Conservation (phyloP, 64 coral and sea anemone genomes). For the Montipora cactus region DNA sequence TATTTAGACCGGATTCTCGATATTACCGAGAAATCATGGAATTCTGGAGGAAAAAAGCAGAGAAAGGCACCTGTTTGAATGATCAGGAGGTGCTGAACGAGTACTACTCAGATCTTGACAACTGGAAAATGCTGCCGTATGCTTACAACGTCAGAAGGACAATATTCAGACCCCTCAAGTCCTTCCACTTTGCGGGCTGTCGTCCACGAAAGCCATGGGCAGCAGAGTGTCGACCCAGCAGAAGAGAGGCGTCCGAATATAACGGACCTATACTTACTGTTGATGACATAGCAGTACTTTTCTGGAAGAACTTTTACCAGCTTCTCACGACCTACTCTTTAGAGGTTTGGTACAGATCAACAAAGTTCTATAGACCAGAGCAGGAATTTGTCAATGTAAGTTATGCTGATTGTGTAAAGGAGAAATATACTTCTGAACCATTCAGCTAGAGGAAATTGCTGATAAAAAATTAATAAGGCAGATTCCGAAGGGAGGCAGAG, state of each 20-base stretch:
- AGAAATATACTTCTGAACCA: not conserved
- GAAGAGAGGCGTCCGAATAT: constrained; percentile 76
- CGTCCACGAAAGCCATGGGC: constrained; percentile 84
- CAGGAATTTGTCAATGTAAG: constrained; percentile 62
- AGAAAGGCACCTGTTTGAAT: constrained; percentile 69
- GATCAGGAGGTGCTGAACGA: constrained; percentile 81
- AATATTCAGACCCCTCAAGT: constrained; percentile 79
- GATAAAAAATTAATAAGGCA: not conserved
- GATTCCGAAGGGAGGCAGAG: too few species aligned
- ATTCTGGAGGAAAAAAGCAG: constrained; percentile 60
- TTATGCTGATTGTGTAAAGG: constrained; percentile 37
- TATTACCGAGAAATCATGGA: constrained; percentile 78
- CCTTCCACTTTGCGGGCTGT: constrained; percentile 91
- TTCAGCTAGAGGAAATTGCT: not conserved
- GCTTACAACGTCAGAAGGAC: constrained; percentile 85
- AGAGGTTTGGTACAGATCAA: constrained; percentile 81
- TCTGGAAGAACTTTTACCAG: constrained; percentile 90
- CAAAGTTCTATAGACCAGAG: constrained; percentile 63
- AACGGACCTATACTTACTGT: constrained; percentile 51
- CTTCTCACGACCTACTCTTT: constrained; percentile 65
- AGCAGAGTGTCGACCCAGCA: constrained; percentile 71
- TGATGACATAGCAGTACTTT: constrained; percentile 67
- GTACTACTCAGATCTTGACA: constrained; percentile 53
- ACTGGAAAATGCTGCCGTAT: constrained; percentile 77
- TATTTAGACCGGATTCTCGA: constrained; percentile 73